Percentiles rank a stretch among this genome's conserved stretches.
These are phyloP conservation scores for cattle (Bos taurus) DNA, from an alignment of 2,113 vertebrate species.

Conservation along the genomic window ARS-UCD2.0 NC_037351.1:5934501-5935000, in stretches of 20 bases:
- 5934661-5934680: too few relatives aligned
- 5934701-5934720: neutral
- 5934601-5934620: too few relatives aligned
- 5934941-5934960: neutral
- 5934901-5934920: neutral
- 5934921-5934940: neutral
- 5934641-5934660: too few relatives aligned
- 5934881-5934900: neutral
- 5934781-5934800: neutral
- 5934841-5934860: neutral
- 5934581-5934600: too few relatives aligned
- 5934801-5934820: neutral
- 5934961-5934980: neutral
- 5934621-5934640: too few relatives aligned
- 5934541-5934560: too few relatives aligned
- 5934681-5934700: too few relatives aligned
- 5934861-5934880: accelerated
- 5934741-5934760: neutral
- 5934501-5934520: too few relatives aligned
- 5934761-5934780: neutral
- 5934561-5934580: too few relatives aligned
- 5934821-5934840: neutral
- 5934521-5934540: too few relatives aligned
- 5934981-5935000: neutral
- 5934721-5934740: neutral